Conservation (phyloP, 2,888 invertebrate genomes). For the Penaeus monodon region DNA sequence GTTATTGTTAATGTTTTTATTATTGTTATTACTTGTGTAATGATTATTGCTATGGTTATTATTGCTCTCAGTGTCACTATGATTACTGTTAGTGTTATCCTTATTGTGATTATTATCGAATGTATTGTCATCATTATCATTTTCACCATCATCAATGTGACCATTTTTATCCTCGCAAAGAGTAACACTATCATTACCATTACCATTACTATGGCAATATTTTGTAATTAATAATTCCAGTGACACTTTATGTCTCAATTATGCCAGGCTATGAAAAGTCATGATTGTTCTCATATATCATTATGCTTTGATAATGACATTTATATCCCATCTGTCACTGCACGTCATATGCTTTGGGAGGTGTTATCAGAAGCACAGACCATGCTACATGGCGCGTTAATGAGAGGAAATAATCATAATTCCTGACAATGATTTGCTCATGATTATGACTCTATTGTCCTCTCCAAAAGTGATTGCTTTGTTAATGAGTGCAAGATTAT, state of each 20-base stretch:
- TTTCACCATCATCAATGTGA: background rate
- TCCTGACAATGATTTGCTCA: no score
- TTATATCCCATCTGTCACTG: no score
- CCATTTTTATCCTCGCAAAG: background rate
- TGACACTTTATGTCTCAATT: background rate
- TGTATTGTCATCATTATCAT: background rate
- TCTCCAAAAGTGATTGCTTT: no score
- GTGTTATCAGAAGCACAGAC: no score
- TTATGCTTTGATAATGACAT: no score
- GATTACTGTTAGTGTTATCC: background rate
- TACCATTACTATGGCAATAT: background rate
- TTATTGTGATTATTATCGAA: background rate
- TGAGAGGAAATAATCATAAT: no score
- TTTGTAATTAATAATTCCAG: background rate
- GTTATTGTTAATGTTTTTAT: background rate
- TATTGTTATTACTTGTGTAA: background rate
- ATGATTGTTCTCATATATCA: no score
- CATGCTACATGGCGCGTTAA: no score
- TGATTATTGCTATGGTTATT: background rate
- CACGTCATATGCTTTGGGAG: no score
- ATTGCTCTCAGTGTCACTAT: background rate
- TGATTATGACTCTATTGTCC: no score
- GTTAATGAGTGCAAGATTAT: no score
- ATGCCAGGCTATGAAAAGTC: no score
- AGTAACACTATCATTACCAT: background rate